Conservation (phyloP, 2,797 vertebrate genomes). For the Falco berigora region DNA sequence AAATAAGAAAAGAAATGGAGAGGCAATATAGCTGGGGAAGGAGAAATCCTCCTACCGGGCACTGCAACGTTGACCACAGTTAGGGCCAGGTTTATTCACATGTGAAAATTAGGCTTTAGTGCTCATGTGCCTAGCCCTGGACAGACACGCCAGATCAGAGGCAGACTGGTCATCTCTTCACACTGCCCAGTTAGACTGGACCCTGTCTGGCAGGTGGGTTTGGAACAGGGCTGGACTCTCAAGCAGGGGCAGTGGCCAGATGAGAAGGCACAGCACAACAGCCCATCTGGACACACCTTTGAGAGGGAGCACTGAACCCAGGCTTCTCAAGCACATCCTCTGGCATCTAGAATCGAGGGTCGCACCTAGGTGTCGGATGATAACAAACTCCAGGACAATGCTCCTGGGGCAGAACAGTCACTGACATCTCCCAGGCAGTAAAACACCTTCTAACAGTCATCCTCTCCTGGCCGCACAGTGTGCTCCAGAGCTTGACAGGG, state of each 20-base stretch:
- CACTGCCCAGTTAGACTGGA: background rate
- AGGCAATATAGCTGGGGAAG: background rate
- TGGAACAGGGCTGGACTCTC: too few relatives aligned
- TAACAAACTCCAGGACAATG: background rate
- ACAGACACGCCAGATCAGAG: too few relatives aligned
- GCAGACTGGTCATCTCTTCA: background rate
- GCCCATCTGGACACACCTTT: background rate
- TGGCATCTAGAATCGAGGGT: background rate
- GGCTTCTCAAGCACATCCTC: background rate
- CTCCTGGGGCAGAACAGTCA: background rate
- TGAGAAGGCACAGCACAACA: background rate
- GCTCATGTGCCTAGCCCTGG: background rate
- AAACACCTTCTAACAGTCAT: background rate
- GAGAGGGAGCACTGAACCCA: too few relatives aligned
- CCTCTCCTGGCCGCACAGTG: background rate
- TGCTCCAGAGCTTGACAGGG: background rate
- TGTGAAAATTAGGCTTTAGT: too few relatives aligned
- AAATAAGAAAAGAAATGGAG: background rate
- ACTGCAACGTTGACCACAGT: fast-evolving
- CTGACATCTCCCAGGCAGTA: background rate
- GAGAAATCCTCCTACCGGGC: background rate
- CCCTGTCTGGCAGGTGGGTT: too few relatives aligned
- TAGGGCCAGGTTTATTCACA: too few relatives aligned
- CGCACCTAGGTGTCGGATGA: background rate
- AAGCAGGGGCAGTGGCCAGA: background rate